Base-by-base conservation (phyloP, 2,113 vertebrate species). In the Callithrix jacchus region DNA sequence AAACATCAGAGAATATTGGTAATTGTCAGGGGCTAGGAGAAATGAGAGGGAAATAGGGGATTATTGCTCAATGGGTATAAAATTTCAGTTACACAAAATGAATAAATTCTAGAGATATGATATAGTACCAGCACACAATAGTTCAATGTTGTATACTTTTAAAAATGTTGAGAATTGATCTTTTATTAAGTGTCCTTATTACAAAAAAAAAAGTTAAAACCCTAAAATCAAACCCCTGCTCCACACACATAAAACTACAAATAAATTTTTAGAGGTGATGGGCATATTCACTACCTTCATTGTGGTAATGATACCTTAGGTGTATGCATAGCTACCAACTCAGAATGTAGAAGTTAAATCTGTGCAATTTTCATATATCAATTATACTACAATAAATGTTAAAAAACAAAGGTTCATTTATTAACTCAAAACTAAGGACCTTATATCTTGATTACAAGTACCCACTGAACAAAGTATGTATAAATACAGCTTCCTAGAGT, bases 1-100 rank as follows among this genome's bases (percentile, higher is more conserved):
- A 10, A 23, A 20, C 8, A 56, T 37, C n/a, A 82, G 64, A 16
- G 42, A 64, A 35, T 35, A 10, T 11, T 8, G n/a, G 21, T 27
- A 25, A 6, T 40, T 84, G 2, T n/a, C n/a, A 89, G 21, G 6
- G 30, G 1, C 0, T 6, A 3, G 8, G 7, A 2, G 2, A 23
- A 35, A 35, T 68, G 16, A 45, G 1, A 89, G 54, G 6, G 2
- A n/a, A 82, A 83, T 3, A 37, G 21, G 6, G 0, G 20, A 52
- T 42, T 40, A 2, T 11, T 42, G 6, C 30, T 10, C 9, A 49
- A 20, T 12, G 9, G 6, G 1, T 45, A n/a, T 45, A 13, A 35
- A 32, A 11, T 74, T 54, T 56, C 45, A 68, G 21, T 77, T 30
- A 37, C 17, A 5, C 16, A 79, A 37, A n/a, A 79, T 18, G 12